These are phyloP conservation scores for Luscinia megarhynchos DNA, from an alignment of 2,797 vertebrate genomes.

Conservation along the genomic window DNA sequence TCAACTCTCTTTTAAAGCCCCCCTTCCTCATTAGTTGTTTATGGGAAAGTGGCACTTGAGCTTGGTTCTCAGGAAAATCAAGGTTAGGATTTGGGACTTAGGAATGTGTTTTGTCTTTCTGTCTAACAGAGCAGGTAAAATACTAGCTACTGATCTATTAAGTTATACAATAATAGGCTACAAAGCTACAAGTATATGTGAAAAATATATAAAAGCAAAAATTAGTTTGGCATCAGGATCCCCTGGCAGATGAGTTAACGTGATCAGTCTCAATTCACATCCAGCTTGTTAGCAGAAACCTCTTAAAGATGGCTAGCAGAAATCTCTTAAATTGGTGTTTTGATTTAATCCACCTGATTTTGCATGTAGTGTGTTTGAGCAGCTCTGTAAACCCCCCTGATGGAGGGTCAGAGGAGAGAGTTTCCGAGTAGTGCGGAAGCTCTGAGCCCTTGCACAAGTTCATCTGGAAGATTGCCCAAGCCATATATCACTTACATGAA, in stretches of 20 bases:
- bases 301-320: slow-evolving; percentile 17
- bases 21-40: background rate
- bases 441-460: background rate
- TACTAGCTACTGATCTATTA: background rate
- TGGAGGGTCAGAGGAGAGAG: background rate
- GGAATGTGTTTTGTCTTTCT: background rate
- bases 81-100: background rate
- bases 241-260: background rate
- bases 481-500: background rate
- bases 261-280: background rate
- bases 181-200: background rate
- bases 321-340: slow-evolving; percentile 10
- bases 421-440: background rate
- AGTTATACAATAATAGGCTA: background rate
- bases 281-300: slow-evolving; percentile 11
- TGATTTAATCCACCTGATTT: slow-evolving; percentile 23
- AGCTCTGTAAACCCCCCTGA: background rate
- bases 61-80: background rate
- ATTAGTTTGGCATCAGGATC: background rate
- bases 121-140: background rate
- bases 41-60: rapidly evolving
- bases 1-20: background rate
- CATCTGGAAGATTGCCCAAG: background rate
- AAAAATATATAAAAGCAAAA: background rate
- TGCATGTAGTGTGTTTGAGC: background rate